A percentile compares a stretch with the other conserved stretches of the same genome.
Evolutionary conservation across 2,888 invertebrate species (phyloP).

Genomic region (Chymomyza procnemis): DNA sequence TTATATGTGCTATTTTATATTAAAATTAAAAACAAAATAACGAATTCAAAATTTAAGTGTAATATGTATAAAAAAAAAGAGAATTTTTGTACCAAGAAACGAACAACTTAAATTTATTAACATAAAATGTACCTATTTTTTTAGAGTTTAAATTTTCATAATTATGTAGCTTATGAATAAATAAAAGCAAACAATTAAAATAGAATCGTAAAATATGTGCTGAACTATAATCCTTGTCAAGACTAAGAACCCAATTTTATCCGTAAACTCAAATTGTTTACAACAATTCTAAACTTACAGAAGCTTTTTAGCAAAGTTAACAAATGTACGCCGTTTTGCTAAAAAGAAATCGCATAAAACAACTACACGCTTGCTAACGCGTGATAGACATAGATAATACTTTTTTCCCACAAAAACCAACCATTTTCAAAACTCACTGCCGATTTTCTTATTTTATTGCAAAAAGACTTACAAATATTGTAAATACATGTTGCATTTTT

Average conservation of each 20-base stretch:
- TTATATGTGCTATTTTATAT: constrained; percentile 60
- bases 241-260: no score
- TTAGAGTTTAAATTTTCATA: constrained; percentile 43
- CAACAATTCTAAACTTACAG: no score
- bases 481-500: background rate
- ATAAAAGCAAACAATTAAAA: constrained; percentile 18
- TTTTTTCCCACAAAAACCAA: no score
- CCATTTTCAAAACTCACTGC: background rate
- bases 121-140: constrained; percentile 47
- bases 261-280: no score
- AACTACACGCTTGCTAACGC: no score
- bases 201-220: no score
- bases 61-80: constrained; percentile 30
- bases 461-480: constrained; percentile 25
- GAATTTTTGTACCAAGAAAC: constrained; percentile 60
- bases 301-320: no score
- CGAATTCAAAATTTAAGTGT: constrained; percentile 28
- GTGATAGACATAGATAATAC: no score
- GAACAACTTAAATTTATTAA: constrained; percentile 33
- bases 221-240: no score
- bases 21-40: constrained; percentile 20
- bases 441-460: background rate
- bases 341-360: no score
- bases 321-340: no score
- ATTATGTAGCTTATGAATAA: constrained; percentile 25